These are phyloP conservation scores for Chloropsis cyanopogon DNA, from an alignment of 2,113 vertebrate species.

Conservation along the genomic window DNA sequence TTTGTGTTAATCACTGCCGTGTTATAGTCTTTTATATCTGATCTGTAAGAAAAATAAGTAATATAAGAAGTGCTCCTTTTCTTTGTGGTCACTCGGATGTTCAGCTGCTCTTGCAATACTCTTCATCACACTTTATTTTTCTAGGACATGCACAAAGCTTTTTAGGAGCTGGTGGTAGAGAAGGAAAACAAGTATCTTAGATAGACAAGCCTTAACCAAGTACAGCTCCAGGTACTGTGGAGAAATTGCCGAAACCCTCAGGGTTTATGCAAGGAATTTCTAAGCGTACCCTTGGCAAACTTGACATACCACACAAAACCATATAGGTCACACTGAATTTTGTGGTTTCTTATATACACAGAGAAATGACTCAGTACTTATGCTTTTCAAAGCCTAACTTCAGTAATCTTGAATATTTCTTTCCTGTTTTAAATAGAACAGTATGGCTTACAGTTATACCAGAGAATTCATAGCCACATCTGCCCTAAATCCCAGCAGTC, in stretches of 20 bases:
- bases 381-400: neutral
- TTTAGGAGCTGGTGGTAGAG: neutral
- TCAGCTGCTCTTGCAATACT: neutral
- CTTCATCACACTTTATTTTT: neutral
- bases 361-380: neutral
- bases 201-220: neutral
- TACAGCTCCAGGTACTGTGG: neutral
- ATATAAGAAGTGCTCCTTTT: neutral
- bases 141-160: neutral
- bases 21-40: neutral
- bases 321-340: neutral
- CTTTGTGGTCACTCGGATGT: neutral
- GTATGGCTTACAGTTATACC: neutral
- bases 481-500: neutral
- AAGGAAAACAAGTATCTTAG: neutral
- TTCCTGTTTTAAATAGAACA: conserved; percentile 3
- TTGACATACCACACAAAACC: neutral
- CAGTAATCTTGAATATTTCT: neutral
- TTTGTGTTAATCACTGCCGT: neutral
- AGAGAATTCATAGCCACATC: neutral
- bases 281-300: neutral
- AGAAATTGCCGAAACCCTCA: neutral
- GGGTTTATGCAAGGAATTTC: neutral
- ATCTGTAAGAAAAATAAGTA: neutral
- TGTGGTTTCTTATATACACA: neutral